Conservation (phyloP, 1,140 invertebrate species). For the Asobara japonica region DNA sequence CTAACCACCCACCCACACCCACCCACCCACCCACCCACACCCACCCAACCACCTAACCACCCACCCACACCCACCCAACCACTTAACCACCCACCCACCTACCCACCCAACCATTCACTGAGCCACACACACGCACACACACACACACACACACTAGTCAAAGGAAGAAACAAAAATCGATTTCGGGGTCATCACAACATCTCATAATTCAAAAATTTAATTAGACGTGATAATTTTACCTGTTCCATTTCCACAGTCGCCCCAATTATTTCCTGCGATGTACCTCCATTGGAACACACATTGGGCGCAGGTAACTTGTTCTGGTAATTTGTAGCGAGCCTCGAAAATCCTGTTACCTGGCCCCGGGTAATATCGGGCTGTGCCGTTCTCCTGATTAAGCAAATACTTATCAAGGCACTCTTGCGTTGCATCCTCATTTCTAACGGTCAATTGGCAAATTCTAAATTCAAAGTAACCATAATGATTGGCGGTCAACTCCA, state of each 20-base stretch:
- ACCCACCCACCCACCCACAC: too few species aligned
- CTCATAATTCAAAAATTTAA: too few species aligned
- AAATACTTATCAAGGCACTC: constrained; percentile 81
- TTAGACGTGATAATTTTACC: constrained; percentile 42
- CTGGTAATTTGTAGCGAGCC: constrained; percentile 76
- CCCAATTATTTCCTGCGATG: constrained; percentile 84
- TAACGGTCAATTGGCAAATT: constrained; percentile 75
- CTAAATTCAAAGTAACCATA: constrained; percentile 90
- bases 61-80: too few species aligned
- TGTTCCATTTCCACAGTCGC: constrained; percentile 75
- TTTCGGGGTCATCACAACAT: too few species aligned
- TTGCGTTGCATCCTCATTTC: constrained; percentile 71
- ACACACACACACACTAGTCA: too few species aligned
- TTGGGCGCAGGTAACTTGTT: constrained; percentile 76
- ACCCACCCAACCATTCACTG: too few species aligned
- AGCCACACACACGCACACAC: too few species aligned
- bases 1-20: too few species aligned
- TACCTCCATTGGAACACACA: constrained; percentile 87
- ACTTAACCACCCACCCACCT: too few species aligned
- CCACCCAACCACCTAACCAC: too few species aligned
- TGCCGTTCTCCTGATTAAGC: constrained; percentile 69
- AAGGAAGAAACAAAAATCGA: too few species aligned
- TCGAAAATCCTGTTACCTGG: constrained; percentile 83
- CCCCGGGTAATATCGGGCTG: constrained; percentile 76
- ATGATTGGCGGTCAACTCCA: constrained; percentile 84